Percentiles rank a stretch among this genome's conserved stretches.
phyloP scores from a whole-genome alignment of 1,140 invertebrate genomes.

The Campoletis sonorensis region DNA sequence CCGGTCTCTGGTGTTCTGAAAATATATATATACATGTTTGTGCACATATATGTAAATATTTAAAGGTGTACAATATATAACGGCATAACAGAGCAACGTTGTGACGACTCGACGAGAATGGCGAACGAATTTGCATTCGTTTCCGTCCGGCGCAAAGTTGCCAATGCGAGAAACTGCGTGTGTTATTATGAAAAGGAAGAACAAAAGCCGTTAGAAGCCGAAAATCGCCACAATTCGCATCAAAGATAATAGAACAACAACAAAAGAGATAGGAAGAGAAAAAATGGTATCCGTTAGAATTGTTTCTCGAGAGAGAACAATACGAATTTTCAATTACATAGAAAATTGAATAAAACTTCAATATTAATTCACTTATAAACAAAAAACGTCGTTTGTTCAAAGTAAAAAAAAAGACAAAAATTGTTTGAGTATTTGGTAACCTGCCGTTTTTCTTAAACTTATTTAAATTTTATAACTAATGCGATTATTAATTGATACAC shows the following conservation, averaged over 20 bases:
- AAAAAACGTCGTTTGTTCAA: too few species aligned
- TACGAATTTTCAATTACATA: too few species aligned
- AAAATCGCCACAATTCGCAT: constrained; percentile 3
- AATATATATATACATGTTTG: background rate
- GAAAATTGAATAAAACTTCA: too few species aligned
- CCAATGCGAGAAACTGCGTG: constrained; percentile 26
- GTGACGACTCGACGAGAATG: constrained; percentile 35
- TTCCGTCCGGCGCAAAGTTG: constrained; percentile 34
- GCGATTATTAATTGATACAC: too few species aligned
- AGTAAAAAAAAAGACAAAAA: too few species aligned
- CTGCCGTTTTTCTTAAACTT: too few species aligned
- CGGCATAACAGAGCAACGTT: constrained; percentile 20
- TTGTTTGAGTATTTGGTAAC: too few species aligned
- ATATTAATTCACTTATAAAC: too few species aligned
- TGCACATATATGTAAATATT: background rate
- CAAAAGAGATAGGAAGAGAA: background rate
- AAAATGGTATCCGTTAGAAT: background rate
- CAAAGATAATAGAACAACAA: background rate
- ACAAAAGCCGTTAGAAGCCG: background rate
- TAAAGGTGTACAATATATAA: background rate
- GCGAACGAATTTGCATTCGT: constrained; percentile 44
- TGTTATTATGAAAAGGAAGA: background rate
- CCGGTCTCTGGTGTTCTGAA: background rate
- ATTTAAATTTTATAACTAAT: too few species aligned
- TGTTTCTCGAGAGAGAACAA: background rate